Evolutionary conservation across 1,140 invertebrate genomes (phyloP).

Genomic region (Choristoneura fumiferana): DNA sequence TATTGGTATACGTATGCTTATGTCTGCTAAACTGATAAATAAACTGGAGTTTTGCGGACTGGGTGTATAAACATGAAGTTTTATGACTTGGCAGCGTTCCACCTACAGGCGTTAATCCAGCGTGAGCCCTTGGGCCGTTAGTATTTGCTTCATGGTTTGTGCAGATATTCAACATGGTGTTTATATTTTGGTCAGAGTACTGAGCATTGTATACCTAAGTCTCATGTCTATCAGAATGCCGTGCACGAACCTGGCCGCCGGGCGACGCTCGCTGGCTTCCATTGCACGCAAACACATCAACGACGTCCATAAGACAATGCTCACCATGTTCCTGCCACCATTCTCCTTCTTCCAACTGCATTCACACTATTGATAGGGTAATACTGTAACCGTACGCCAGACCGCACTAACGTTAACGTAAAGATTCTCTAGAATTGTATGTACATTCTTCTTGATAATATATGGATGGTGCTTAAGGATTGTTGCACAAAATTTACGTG

Average conservation of each 20-base stretch:
- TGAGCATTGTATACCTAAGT: conserved; percentile 3
- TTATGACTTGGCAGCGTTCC: conserved; percentile 75
- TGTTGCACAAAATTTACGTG: conserved; percentile 18
- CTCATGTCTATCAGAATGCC: conserved; percentile 5
- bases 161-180: conserved; percentile 26
- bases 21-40: conserved; percentile 43
- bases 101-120: conserved; percentile 64
- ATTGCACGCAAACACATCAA: conserved; percentile 1
- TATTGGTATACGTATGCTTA: conserved; percentile 23
- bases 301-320: neutral
- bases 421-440: conserved; percentile 2
- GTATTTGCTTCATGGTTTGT: conserved; percentile 63
- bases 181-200: conserved; percentile 28
- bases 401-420: neutral
- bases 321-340: conserved; percentile 7
- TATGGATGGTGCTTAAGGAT: neutral
- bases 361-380: conserved; percentile 14
- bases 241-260: neutral
- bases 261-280: conserved; percentile 1
- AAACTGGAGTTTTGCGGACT: conserved; percentile 58
- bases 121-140: conserved; percentile 40
- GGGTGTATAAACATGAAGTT: conserved; percentile 71
- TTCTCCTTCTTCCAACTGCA: neutral
- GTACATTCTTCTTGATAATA: conserved; percentile 16
- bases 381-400: conserved; percentile 1